phyloP scores from a whole-genome alignment of 2,888 invertebrate species.

The Xestia xanthographa region DNA sequence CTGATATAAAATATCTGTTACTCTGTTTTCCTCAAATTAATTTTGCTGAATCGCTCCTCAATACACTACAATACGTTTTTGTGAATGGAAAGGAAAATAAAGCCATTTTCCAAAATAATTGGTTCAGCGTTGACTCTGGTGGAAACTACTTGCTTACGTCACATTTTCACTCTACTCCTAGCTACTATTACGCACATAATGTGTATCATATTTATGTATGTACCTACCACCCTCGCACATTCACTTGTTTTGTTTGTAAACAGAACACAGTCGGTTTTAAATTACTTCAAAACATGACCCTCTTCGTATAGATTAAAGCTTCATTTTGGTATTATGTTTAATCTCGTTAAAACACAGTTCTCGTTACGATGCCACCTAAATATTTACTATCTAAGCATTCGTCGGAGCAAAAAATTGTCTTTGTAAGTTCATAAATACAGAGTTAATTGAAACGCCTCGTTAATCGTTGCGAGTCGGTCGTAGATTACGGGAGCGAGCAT shows the following conservation, averaged over 20 bases:
- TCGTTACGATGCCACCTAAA: slow-evolving; percentile 19
- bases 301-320: slow-evolving; percentile 37
- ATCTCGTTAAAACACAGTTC: slow-evolving; percentile 40
- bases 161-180: slow-evolving; percentile 5
- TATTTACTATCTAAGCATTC: slow-evolving; percentile 38
- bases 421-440: slow-evolving; percentile 55
- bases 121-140: slow-evolving; percentile 16
- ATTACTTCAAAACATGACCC: slow-evolving; percentile 55
- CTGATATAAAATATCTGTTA: slow-evolving; percentile 14
- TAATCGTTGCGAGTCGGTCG: slow-evolving; percentile 51
- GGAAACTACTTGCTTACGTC: slow-evolving; percentile 23
- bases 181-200: slow-evolving; percentile 2
- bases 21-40: slow-evolving; percentile 26
- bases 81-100: slow-evolving; percentile 41
- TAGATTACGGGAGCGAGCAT: slow-evolving; percentile 55
- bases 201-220: background rate
- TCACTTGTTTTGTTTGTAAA: slow-evolving; percentile 43
- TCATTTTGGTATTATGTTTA: slow-evolving; percentile 32
- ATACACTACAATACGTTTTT: slow-evolving; percentile 34
- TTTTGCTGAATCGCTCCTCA: slow-evolving; percentile 25
- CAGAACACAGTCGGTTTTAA: slow-evolving; percentile 38
- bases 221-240: background rate
- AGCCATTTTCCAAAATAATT: slow-evolving; percentile 45
- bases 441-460: slow-evolving; percentile 59
- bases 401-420: slow-evolving; percentile 42